Evolutionary conservation across 2,113 vertebrate genomes (phyloP).

Genomic region (Callaeas wilsoni): DNA sequence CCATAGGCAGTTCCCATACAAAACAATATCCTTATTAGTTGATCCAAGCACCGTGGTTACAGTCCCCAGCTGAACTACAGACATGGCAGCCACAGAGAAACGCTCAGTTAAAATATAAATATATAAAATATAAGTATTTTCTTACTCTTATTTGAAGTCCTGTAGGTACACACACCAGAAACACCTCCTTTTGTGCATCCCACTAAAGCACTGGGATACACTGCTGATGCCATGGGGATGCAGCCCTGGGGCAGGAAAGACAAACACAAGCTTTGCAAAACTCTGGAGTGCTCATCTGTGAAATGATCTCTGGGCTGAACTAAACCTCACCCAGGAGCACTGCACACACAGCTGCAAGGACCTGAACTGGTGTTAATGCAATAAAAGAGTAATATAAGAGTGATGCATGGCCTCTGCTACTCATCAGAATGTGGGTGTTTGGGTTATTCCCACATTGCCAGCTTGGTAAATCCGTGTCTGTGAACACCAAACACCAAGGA

Average conservation of each 20-base stretch:
- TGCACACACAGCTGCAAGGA: not conserved
- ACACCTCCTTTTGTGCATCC: not conserved
- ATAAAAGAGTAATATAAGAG: not conserved
- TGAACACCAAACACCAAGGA: not conserved
- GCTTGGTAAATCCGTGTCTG: not conserved
- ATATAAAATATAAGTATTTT: fast-evolving
- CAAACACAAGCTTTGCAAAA: not conserved
- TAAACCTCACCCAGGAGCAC: not conserved
- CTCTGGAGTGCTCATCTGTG: not conserved
- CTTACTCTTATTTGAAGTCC: not conserved
- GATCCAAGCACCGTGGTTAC: fast-evolving
- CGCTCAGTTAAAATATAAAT: fast-evolving
- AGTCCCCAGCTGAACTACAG: not conserved
- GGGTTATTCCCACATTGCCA: not conserved
- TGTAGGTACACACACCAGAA: not conserved
- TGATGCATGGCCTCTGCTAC: not conserved
- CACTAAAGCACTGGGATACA: not conserved
- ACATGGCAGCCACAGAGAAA: not conserved
- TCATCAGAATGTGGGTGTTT: fast-evolving
- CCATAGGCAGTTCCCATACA: not conserved
- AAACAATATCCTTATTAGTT: not conserved
- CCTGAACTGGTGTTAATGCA: not conserved
- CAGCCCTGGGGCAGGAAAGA: not conserved
- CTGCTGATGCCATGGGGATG: not conserved
- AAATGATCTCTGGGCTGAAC: not conserved